phyloP scores from a whole-genome alignment of 2,113 vertebrate species.

The Dicaeum eximium region DNA sequence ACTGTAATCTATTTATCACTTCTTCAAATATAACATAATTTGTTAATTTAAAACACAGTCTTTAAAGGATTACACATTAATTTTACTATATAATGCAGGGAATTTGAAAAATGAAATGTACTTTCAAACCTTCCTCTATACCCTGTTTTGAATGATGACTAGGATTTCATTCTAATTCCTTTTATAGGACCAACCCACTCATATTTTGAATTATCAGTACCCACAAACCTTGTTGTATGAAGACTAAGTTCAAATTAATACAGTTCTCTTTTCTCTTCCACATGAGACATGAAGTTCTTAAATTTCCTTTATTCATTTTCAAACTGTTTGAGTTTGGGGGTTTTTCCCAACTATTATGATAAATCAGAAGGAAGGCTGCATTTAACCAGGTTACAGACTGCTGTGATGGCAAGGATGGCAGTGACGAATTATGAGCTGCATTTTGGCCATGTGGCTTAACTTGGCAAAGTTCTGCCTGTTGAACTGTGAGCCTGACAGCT shows the following conservation, averaged over 20 bases:
- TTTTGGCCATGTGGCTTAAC: neutral
- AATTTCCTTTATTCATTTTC: neutral
- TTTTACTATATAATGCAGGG: neutral
- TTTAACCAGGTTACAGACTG: neutral
- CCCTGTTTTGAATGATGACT: neutral
- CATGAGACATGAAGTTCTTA: neutral
- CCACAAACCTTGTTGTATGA: neutral
- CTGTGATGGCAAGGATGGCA: neutral
- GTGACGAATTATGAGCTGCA: neutral
- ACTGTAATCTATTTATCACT: conserved; percentile 21
- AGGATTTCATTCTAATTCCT: neutral
- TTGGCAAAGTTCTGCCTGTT: neutral
- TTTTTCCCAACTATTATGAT: accelerated
- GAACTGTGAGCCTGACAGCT: neutral
- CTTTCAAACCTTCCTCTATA: neutral
- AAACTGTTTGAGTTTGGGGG: neutral
- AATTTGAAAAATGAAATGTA: neutral
- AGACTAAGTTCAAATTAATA: neutral
- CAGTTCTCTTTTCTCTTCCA: neutral
- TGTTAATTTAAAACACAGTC: neutral
- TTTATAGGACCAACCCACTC: neutral
- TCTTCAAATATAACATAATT: neutral
- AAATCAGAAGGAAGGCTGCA: neutral
- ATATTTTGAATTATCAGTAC: neutral
- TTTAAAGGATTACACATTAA: conserved; percentile 1